Percentiles rank a stretch among this genome's conserved stretches.
These are phyloP conservation scores for Narcine bancroftii DNA, from an alignment of 2,113 vertebrate species.

Conservation along the genomic window DNA sequence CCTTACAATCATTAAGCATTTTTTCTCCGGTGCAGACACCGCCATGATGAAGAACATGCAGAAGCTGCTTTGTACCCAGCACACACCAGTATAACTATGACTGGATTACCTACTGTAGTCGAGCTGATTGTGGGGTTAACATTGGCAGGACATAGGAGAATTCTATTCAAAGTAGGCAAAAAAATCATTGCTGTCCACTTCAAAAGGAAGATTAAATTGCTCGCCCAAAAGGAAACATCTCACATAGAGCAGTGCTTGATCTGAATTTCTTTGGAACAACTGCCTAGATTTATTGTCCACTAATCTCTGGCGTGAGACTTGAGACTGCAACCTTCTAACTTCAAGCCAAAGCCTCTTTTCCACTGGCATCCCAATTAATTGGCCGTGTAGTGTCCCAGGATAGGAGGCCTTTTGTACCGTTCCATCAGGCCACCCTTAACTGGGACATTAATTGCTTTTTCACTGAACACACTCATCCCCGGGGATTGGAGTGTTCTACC, in stretches of 20 bases:
- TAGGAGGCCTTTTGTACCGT: too few species aligned
- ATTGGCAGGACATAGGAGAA: background rate
- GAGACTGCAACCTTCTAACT: too few species aligned
- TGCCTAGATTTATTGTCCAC: too few species aligned
- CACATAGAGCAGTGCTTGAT: background rate
- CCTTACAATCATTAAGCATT: background rate
- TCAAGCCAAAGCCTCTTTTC: too few species aligned
- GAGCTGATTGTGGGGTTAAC: background rate
- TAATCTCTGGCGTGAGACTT: too few species aligned
- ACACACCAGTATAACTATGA: background rate
- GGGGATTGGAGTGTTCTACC: too few species aligned
- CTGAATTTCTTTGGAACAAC: too few species aligned
- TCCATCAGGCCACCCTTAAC: too few species aligned
- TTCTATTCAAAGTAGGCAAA: background rate
- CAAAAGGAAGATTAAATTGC: background rate
- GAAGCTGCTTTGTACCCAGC: background rate
- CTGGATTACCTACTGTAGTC: background rate
- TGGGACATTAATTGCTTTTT: too few species aligned
- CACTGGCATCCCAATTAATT: too few species aligned
- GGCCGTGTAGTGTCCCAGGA: too few species aligned
- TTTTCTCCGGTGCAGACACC: background rate
- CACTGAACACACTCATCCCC: too few species aligned
- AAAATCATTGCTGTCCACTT: background rate
- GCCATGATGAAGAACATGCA: background rate
- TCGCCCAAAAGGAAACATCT: background rate